These are phyloP conservation scores for Microplitis manilae DNA, from an alignment of 2,888 invertebrate species.

Conservation along the genomic window DNA sequence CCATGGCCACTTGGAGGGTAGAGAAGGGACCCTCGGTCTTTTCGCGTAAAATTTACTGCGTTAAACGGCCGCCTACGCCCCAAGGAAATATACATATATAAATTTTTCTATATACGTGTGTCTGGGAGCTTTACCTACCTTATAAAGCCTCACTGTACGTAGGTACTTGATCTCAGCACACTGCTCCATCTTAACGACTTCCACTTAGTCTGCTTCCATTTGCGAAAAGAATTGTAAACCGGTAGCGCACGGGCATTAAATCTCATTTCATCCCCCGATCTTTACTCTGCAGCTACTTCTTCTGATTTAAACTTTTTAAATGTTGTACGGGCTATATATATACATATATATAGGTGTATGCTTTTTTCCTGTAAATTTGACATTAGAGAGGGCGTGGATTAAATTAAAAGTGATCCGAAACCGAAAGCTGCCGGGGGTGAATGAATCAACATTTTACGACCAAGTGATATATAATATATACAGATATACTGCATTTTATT, in stretches of 20 bases:
- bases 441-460: not conserved
- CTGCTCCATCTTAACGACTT: slow-evolving; percentile 34
- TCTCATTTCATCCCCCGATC: slow-evolving; percentile 38
- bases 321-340: not conserved
- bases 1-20: slow-evolving; percentile 58
- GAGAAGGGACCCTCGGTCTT: slow-evolving; percentile 55
- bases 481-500: no score
- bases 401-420: slow-evolving; percentile 7
- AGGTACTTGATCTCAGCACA: slow-evolving; percentile 31
- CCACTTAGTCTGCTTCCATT: slow-evolving; percentile 29
- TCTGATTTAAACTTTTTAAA: slow-evolving; percentile 20
- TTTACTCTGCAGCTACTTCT: slow-evolving; percentile 16
- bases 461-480: no score
- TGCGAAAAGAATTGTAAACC: slow-evolving; percentile 34
- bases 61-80: slow-evolving; percentile 55
- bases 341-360: not conserved
- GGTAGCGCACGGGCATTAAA: slow-evolving; percentile 29
- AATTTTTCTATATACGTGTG: slow-evolving; percentile 24
- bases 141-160: slow-evolving; percentile 21
- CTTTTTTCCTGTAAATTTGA: slow-evolving; percentile 9
- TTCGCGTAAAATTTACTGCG: slow-evolving; percentile 57
- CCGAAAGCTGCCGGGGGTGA: not conserved
- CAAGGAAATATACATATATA: slow-evolving; percentile 36
- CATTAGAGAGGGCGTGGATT: slow-evolving; percentile 14
- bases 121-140: slow-evolving; percentile 28